Conservation (phyloP, 2,797 vertebrate genomes). For the Lagocephalus sceleratus region DNA sequence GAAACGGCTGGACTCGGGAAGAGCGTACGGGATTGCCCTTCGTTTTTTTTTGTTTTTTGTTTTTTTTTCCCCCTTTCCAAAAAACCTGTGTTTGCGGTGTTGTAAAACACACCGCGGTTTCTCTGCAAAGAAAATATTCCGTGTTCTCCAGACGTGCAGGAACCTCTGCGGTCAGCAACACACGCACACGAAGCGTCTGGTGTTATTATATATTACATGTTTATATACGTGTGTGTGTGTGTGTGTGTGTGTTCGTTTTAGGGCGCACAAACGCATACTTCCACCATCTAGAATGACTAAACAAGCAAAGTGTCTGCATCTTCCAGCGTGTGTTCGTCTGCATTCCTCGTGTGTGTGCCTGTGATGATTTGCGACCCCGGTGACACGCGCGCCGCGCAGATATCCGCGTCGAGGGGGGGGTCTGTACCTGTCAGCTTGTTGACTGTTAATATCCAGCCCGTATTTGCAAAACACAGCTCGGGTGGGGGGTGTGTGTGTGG, state of each 20-base stretch:
- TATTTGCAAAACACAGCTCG: constrained; percentile 70
- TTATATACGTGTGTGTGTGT: too few relatives aligned
- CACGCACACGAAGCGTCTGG: too few relatives aligned
- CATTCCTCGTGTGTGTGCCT: constrained; percentile 53
- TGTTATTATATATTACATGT: too few relatives aligned
- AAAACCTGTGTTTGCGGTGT: too few relatives aligned
- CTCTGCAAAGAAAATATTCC: too few relatives aligned
- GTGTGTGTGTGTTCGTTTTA: not conserved
- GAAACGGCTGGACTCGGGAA: too few relatives aligned
- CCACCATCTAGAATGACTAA: constrained; percentile 15
- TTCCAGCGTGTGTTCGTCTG: constrained; percentile 19
- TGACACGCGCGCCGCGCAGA: constrained; percentile 36
- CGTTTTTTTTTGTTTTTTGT: too few relatives aligned
- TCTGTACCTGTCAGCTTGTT: constrained; percentile 69
- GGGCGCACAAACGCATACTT: not conserved
- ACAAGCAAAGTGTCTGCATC: constrained; percentile 7
- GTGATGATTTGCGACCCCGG: constrained; percentile 37
- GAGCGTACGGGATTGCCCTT: too few relatives aligned
- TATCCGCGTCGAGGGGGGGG: constrained; percentile 24
- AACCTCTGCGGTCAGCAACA: too few relatives aligned
- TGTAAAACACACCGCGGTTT: too few relatives aligned
- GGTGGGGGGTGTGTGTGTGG: constrained; percentile 49
- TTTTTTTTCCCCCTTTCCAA: too few relatives aligned
- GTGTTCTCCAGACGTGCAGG: too few relatives aligned
- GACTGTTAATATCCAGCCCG: constrained; percentile 68